Percentiles rank a stretch among this genome's conserved stretches.
Conservation (phyloP, 2,888 invertebrate species). For the Sesia bembeciformis region DNA sequence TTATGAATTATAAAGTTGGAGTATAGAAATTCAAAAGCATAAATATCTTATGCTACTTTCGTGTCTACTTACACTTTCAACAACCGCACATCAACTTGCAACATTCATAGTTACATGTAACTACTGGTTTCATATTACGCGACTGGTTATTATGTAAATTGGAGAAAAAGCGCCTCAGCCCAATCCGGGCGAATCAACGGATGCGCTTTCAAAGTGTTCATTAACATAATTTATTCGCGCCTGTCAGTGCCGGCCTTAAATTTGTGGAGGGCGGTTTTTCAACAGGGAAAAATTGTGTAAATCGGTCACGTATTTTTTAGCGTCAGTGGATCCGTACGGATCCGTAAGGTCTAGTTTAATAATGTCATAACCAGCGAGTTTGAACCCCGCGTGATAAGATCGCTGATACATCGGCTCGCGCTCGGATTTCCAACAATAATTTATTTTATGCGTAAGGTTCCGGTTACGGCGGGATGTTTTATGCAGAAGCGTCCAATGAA, state of each 20-base stretch:
- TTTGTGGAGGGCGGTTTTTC: slow-evolving; percentile 64
- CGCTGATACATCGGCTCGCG: slow-evolving; percentile 40
- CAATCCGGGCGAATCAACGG: slow-evolving; percentile 55
- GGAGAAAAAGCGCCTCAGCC: slow-evolving; percentile 36
- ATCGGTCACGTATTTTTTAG: slow-evolving; percentile 69
- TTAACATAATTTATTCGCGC: slow-evolving; percentile 70
- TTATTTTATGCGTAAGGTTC: slow-evolving; percentile 56
- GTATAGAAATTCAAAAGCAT: too few relatives aligned
- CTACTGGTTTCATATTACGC: slow-evolving; percentile 7
- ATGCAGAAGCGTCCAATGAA: slow-evolving; percentile 40
- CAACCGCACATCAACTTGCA: too few relatives aligned
- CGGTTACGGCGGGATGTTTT: slow-evolving; percentile 39
- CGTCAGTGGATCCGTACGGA: slow-evolving; percentile 36
- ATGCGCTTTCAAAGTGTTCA: slow-evolving; percentile 67
- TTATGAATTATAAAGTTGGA: too few relatives aligned
- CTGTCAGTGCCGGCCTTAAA: slow-evolving; percentile 68
- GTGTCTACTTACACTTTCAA: too few relatives aligned
- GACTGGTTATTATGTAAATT: slow-evolving; percentile 57
- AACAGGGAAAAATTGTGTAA: slow-evolving; percentile 54
- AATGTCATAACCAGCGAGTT: slow-evolving; percentile 60
- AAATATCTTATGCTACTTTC: too few relatives aligned
- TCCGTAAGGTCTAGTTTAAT: slow-evolving; percentile 46
- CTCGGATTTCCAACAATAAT: slow-evolving; percentile 51
- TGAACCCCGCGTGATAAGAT: slow-evolving; percentile 44
- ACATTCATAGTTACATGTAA: background rate